phyloP scores from a whole-genome alignment of 2,113 vertebrate species.

The Xenopus borealis region DNA sequence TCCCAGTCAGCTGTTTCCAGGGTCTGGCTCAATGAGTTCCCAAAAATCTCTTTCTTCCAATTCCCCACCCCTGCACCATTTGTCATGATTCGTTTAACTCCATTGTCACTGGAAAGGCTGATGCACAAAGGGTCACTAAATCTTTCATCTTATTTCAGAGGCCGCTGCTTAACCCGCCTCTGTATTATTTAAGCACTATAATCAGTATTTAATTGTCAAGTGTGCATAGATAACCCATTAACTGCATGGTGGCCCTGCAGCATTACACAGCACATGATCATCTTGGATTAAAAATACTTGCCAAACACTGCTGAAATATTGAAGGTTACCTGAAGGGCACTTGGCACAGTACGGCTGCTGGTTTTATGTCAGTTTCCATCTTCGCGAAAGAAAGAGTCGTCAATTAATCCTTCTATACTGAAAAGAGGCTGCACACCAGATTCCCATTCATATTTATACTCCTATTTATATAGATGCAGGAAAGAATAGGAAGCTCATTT shows the following conservation, averaged over 20 bases:
- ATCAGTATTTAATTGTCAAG: not conserved
- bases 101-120: not conserved
- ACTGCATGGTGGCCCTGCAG: not conserved
- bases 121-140: too few relatives aligned
- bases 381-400: too few relatives aligned
- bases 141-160: not conserved
- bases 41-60: conserved; percentile 37
- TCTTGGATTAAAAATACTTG: too few relatives aligned
- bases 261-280: too few relatives aligned
- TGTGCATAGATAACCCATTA: not conserved
- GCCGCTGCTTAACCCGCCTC: not conserved
- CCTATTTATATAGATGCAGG: too few relatives aligned
- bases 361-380: too few relatives aligned
- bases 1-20: conserved; percentile 67
- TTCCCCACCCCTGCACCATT: conserved; percentile 6
- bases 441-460: too few relatives aligned
- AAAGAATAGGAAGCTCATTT: too few relatives aligned
- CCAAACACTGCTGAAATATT: not conserved
- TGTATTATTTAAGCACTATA: not conserved
- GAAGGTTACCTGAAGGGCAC: conserved; percentile 31
- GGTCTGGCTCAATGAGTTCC: conserved; percentile 51
- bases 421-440: too few relatives aligned
- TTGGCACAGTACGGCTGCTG: too few relatives aligned
- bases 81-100: conserved; percentile 23
- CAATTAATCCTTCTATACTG: too few relatives aligned